These are phyloP conservation scores for Chaenodraco wilsoni DNA, from an alignment of 2,797 vertebrate species.

Conservation along the genomic window DNA sequence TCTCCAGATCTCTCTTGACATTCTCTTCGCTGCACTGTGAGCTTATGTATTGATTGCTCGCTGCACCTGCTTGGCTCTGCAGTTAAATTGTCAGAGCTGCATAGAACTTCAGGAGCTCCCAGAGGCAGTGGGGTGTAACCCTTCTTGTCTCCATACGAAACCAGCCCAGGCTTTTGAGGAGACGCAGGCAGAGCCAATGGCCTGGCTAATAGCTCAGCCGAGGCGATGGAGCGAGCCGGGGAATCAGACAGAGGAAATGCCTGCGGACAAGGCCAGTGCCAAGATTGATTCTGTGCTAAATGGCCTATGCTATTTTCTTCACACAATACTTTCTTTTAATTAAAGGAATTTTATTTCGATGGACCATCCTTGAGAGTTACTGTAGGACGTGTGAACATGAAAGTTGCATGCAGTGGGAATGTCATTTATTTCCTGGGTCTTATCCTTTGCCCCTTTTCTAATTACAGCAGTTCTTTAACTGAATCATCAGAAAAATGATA, in stretches of 20 bases:
- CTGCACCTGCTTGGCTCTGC: conserved; percentile 41
- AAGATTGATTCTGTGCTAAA: conserved; percentile 54
- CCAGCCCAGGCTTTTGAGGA: conserved; percentile 55
- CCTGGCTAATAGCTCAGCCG: conserved; percentile 62
- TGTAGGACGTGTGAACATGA: conserved; percentile 10
- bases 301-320: conserved; percentile 42
- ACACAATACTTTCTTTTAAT: conserved; percentile 50
- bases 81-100: conserved; percentile 57
- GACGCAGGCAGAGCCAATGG: conserved; percentile 45
- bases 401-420: conserved; percentile 19
- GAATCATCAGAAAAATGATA: not conserved
- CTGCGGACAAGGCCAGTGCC: conserved; percentile 20
- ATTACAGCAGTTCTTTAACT: not conserved
- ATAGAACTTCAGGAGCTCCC: conserved; percentile 46
- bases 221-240: conserved; percentile 46
- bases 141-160: conserved; percentile 55
- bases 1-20: conserved; percentile 54
- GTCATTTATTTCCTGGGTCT: not conserved
- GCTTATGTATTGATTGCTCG: conserved; percentile 57
- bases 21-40: conserved; percentile 29
- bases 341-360: conserved; percentile 45
- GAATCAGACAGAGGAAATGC: conserved; percentile 45
- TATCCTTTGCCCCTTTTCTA: conserved; percentile 4
- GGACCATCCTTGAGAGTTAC: conserved; percentile 17
- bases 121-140: conserved; percentile 64